phyloP scores from a whole-genome alignment of 1,140 invertebrate species.

The Holotrichia oblita region DNA sequence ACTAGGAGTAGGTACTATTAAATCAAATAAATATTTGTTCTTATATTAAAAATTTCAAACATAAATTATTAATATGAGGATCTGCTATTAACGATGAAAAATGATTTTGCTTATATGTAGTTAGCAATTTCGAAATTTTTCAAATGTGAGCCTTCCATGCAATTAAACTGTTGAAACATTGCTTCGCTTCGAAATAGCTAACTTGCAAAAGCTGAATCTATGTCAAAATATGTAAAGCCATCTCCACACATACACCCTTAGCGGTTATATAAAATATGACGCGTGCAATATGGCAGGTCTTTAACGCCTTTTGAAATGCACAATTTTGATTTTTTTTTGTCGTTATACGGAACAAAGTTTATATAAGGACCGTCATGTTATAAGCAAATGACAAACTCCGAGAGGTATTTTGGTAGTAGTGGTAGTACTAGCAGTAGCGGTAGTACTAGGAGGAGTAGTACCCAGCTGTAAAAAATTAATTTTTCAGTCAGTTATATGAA shows the following conservation, averaged over 20 bases:
- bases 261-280: constrained; percentile 7
- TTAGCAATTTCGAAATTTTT: neutral
- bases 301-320: constrained; percentile 2
- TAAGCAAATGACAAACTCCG: constrained; percentile 26
- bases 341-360: neutral
- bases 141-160: no score
- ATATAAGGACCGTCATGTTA: constrained; percentile 22
- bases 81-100: constrained; percentile 31
- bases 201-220: constrained; percentile 3
- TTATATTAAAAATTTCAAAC: constrained; percentile 12
- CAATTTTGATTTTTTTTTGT: neutral
- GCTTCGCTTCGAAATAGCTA: neutral
- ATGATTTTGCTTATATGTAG: neutral
- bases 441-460: constrained; percentile 28
- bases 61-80: constrained; percentile 21
- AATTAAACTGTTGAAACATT: neutral
- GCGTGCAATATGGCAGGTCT: constrained; percentile 20
- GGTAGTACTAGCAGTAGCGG: constrained; percentile 34
- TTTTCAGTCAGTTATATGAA: neutral
- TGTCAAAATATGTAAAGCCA: constrained; percentile 9
- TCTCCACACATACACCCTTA: constrained; percentile 9
- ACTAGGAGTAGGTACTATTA: neutral
- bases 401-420: constrained; percentile 33
- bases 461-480: constrained; percentile 31
- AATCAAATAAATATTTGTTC: neutral